phyloP scores from a whole-genome alignment of 2,888 invertebrate genomes.

The Allacma fusca region DNA sequence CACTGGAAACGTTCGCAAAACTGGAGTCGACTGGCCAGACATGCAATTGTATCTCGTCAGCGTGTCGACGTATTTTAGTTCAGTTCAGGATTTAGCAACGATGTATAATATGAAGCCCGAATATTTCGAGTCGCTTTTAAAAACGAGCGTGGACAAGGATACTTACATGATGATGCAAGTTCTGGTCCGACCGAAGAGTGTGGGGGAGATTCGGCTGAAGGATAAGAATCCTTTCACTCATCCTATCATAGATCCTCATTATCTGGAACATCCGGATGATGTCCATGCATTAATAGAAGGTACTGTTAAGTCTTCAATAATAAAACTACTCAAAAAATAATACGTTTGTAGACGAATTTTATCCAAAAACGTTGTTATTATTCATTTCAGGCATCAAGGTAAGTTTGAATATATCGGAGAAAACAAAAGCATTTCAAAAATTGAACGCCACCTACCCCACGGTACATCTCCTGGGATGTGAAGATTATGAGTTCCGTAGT shows the following conservation, averaged over 20 bases:
- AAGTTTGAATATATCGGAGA: conserved; percentile 49
- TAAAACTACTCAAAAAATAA: too few relatives aligned
- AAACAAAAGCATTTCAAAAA: conserved; percentile 56
- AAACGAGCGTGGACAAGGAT: conserved; percentile 78
- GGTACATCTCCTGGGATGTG: conserved; percentile 56
- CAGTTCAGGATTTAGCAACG: conserved; percentile 34
- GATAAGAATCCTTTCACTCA: conserved; percentile 49
- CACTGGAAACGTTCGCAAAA: conserved; percentile 46
- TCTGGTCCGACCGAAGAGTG: conserved; percentile 50
- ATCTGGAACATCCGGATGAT: conserved; percentile 55
- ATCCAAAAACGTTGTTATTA: not conserved
- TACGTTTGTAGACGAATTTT: too few relatives aligned
- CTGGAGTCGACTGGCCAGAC: conserved; percentile 53
- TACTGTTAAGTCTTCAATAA: conserved; percentile 14
- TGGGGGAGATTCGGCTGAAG: conserved; percentile 50
- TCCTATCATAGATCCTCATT: conserved; percentile 56
- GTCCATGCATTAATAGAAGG: conserved; percentile 55
- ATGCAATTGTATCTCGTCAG: conserved; percentile 50
- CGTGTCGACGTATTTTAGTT: conserved; percentile 32
- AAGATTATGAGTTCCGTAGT: conserved; percentile 65
- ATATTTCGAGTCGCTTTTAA: conserved; percentile 69
- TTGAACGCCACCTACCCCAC: conserved; percentile 44
- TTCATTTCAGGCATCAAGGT: conserved; percentile 41
- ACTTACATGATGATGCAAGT: conserved; percentile 74
- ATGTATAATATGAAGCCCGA: conserved; percentile 27